phyloP scores from a whole-genome alignment of 30 jellyfish, hydroid and myxozoan species.

The Haliclystus octoradiatus region DNA sequence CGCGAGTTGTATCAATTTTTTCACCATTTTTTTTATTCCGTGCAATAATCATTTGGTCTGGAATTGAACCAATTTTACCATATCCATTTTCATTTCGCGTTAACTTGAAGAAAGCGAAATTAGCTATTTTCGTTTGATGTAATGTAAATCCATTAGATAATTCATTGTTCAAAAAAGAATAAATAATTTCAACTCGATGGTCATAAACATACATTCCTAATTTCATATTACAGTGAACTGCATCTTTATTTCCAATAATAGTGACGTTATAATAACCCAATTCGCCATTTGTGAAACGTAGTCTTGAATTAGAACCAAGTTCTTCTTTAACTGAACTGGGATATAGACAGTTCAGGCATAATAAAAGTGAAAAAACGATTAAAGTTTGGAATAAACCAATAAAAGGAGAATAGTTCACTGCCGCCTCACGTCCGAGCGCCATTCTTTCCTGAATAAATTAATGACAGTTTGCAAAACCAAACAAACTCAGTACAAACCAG shows the following conservation, averaged over 20 bases:
- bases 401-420: too few species aligned
- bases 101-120: constrained; percentile 40
- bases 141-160: constrained; percentile 9
- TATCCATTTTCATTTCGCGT: constrained; percentile 17
- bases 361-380: background rate
- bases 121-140: constrained; percentile 22
- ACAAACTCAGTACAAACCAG: too few species aligned
- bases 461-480: too few species aligned
- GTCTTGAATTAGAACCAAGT: constrained; percentile 43
- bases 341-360: background rate
- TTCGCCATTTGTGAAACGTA: constrained; percentile 59
- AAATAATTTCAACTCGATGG: constrained; percentile 20
- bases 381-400: too few species aligned
- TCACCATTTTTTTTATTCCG: constrained; percentile 26
- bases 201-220: constrained; percentile 62
- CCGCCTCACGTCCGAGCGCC: too few species aligned
- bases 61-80: constrained; percentile 16
- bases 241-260: constrained; percentile 4
- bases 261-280: constrained; percentile 55
- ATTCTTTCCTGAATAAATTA: too few species aligned
- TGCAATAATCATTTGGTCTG: constrained; percentile 25
- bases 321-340: constrained; percentile 22
- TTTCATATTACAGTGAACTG: constrained; percentile 36
- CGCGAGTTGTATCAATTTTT: constrained; percentile 35
- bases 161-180: constrained; percentile 16